These are phyloP conservation scores for Sepiola atlantica DNA, from an alignment of 2,888 invertebrate species.

Conservation along the genomic window DNA sequence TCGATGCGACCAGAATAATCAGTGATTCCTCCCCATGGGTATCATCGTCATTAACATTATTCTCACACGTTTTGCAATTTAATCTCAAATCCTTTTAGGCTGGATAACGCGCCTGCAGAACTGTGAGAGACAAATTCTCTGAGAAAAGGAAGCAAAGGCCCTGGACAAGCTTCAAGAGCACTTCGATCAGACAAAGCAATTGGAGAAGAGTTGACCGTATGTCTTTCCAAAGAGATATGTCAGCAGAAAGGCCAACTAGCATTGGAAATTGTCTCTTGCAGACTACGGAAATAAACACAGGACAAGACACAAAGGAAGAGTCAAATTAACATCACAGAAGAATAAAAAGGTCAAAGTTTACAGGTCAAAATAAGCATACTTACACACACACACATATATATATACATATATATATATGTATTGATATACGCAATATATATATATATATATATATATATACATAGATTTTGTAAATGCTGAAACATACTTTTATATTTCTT, in stretches of 20 bases:
- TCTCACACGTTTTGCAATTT: not conserved
- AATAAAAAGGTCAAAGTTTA: slow-evolving; percentile 8
- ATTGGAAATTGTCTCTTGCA: slow-evolving; percentile 32
- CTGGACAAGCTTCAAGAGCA: slow-evolving; percentile 32
- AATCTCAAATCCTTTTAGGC: not conserved
- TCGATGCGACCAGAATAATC: too few species aligned
- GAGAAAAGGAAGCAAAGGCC: not conserved
- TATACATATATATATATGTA: not conserved
- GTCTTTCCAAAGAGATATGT: not conserved
- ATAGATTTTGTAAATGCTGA: not conserved
- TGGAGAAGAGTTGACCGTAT: not conserved
- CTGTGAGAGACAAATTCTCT: not conserved
- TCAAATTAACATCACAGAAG: slow-evolving; percentile 32
- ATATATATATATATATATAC: not conserved
- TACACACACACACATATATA: not conserved
- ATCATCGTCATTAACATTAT: not conserved
- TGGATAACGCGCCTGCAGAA: not conserved
- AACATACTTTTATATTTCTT: not conserved
- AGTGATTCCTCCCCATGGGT: too few species aligned
- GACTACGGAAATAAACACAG: not conserved
- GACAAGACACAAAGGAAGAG: slow-evolving; percentile 32
- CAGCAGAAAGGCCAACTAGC: slow-evolving; percentile 2
- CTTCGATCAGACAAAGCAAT: not conserved
- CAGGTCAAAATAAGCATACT: not conserved
- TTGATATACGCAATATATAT: not conserved